phyloP scores from a whole-genome alignment of 2,888 invertebrate species.

The Danaus chrysippus region DNA sequence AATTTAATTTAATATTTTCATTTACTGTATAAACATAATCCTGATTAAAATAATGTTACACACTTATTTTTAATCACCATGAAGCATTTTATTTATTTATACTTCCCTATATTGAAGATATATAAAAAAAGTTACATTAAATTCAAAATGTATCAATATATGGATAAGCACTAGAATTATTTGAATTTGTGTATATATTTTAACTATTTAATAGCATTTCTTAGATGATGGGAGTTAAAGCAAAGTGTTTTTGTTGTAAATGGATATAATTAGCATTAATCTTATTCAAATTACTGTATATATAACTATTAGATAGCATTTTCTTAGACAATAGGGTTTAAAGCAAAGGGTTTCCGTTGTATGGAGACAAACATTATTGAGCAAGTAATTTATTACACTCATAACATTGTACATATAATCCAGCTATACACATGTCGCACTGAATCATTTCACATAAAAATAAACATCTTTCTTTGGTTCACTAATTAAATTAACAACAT shows the following conservation, averaged over 20 bases:
- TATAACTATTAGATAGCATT: no score
- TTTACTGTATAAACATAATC: constrained; percentile 63
- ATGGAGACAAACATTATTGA: constrained; percentile 42
- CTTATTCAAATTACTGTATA: no score
- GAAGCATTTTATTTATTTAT: constrained; percentile 8
- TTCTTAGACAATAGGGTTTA: no score
- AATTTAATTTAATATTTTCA: constrained; percentile 54
- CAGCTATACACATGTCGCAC: constrained; percentile 63
- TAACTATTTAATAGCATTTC: no score
- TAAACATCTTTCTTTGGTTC: constrained; percentile 71
- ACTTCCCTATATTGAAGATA: constrained; percentile 1
- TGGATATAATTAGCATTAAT: no score
- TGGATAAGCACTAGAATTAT: no score
- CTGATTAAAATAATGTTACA: constrained; percentile 42
- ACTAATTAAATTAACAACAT: constrained; percentile 58
- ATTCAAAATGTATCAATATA: no score
- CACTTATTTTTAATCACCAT: constrained; percentile 25
- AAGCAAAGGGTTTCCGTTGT: background rate
- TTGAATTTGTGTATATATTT: no score
- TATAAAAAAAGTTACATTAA: no score
- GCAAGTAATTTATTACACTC: constrained; percentile 74
- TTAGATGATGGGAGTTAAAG: no score
- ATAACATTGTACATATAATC: constrained; percentile 67
- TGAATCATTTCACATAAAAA: constrained; percentile 68
- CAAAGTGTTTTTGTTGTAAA: no score